Evolutionary conservation across 1,140 invertebrate genomes (phyloP).

Genomic region (Hypsibius dujardini): DNA sequence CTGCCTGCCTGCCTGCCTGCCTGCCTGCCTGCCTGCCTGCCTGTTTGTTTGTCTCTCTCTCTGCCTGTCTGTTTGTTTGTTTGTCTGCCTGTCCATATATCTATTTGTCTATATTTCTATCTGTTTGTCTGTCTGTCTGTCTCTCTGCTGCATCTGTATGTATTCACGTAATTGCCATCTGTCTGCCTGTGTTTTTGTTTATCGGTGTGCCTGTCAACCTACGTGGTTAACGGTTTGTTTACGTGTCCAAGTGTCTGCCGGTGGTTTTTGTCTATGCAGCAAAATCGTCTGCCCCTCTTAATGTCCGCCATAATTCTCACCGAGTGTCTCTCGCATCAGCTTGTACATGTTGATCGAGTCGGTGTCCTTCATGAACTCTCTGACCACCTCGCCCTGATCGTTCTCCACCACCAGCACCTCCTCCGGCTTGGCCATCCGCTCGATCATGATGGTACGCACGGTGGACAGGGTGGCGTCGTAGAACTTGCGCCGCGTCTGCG

Average conservation of each 20-base stretch:
- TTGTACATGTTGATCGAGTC: slow-evolving; percentile 99
- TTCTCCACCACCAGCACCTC: slow-evolving; percentile 99
- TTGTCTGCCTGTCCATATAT: too few species aligned
- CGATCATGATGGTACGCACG: slow-evolving; percentile 96
- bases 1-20: too few species aligned
- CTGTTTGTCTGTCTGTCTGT: too few species aligned
- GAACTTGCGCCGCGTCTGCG: slow-evolving; percentile 14
- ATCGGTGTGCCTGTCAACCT: not conserved
- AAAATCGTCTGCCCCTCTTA: slow-evolving; percentile 12
- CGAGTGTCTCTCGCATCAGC: slow-evolving; percentile 93
- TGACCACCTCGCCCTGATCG: slow-evolving; percentile 96
- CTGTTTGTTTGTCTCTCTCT: too few species aligned
- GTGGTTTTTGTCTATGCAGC: not conserved
- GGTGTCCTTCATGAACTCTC: slow-evolving; percentile 99
- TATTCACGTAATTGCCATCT: not conserved
- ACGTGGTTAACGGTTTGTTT: not conserved
- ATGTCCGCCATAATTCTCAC: slow-evolving; percentile 25
- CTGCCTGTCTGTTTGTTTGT: too few species aligned
- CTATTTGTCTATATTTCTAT: too few species aligned
- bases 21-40: too few species aligned
- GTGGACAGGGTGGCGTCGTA: slow-evolving; percentile 26
- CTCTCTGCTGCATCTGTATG: too few species aligned
- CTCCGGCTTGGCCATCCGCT: slow-evolving; percentile 97
- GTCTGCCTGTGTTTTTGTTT: not conserved
- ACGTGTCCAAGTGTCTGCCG: not conserved